Base-by-base conservation (phyloP, 2,888 invertebrate genomes). In the Apocheima hispidaria region DNA sequence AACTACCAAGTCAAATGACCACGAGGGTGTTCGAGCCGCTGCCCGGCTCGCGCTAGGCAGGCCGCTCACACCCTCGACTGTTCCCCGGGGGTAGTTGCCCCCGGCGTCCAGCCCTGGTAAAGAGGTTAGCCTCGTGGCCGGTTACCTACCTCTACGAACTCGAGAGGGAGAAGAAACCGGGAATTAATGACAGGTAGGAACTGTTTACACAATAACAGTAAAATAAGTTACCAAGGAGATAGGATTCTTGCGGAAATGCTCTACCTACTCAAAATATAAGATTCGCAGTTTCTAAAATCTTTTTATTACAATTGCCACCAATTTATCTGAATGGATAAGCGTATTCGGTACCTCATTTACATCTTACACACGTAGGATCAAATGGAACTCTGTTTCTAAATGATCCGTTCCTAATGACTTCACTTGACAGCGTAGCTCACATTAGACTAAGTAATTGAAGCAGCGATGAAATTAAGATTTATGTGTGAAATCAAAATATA, bases 361-460 rank as follows among this genome's bases (percentile, higher is more conserved):
- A 56, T 40, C 16, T 49, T 23, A 41, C 50, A 50, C 33, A 33
- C 43, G 36, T 35, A 18, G 35, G 23, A 41, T 50, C 50, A 58
- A 58, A 51, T 58, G 38, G 18, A 38, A 38, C 36, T 50, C 10
- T 12, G 35, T 2, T 20, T 21, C 36, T 44, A 36, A 58, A 51
- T 58, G 58, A 58, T 58, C 44, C 44, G 36, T 21, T 2, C 7
- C 50, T 43, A 50, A 57, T 28, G 50, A 50, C 40, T 50, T 36
- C 35, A 10, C 50, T 50, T 36, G 28, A 35, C 43, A 36, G 14
- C 28, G 41, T 23, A 14, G 38, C 10, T 49, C 7, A 33, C 49
- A 49, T 56, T 49, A 41, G 38, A 49, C 5, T 49, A 57, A 57
- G 23, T 41, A 49, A 40, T 49, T 41, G 23, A 20, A 46, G 14